phyloP scores from a whole-genome alignment of 2,888 invertebrate species.

The Heliconius hortense region DNA sequence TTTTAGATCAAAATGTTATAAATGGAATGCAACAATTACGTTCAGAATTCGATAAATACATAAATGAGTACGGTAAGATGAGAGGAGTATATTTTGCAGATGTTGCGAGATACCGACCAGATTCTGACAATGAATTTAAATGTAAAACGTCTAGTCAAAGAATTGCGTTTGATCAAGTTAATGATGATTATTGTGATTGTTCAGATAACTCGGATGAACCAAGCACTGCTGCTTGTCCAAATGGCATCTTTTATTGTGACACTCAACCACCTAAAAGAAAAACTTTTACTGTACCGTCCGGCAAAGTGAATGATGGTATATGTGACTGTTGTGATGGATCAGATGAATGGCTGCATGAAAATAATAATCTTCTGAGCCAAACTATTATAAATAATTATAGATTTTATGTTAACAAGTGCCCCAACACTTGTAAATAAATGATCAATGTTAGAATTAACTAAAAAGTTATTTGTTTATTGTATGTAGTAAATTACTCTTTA shows the following conservation, averaged over 20 bases:
- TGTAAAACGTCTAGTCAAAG: conserved; percentile 66
- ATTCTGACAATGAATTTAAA: conserved; percentile 64
- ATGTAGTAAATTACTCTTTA: neutral
- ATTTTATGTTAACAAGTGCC: conserved; percentile 62
- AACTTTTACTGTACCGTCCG: conserved; percentile 83
- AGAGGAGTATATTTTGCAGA: conserved; percentile 66
- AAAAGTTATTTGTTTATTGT: neutral
- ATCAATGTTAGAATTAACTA: neutral
- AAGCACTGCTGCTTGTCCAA: conserved; percentile 94
- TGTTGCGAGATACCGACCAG: conserved; percentile 67
- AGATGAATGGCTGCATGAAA: conserved; percentile 85
- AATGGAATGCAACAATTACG: conserved; percentile 56
- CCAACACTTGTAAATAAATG: conserved; percentile 53
- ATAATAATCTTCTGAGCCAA: conserved; percentile 62
- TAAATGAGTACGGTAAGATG: conserved; percentile 68
- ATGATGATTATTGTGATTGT: conserved; percentile 95
- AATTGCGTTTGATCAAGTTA: conserved; percentile 78
- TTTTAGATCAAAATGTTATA: conserved; percentile 55
- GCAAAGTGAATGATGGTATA: conserved; percentile 94
- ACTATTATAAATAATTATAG: conserved; percentile 56
- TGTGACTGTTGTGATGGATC: conserved; percentile 98
- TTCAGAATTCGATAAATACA: conserved; percentile 66
- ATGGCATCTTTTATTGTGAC: conserved; percentile 92
- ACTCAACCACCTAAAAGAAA: conserved; percentile 72
- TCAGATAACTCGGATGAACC: conserved; percentile 89